Base-by-base conservation (phyloP, 2,113 vertebrate species). In the Ptychochromis oligacanthus region DNA sequence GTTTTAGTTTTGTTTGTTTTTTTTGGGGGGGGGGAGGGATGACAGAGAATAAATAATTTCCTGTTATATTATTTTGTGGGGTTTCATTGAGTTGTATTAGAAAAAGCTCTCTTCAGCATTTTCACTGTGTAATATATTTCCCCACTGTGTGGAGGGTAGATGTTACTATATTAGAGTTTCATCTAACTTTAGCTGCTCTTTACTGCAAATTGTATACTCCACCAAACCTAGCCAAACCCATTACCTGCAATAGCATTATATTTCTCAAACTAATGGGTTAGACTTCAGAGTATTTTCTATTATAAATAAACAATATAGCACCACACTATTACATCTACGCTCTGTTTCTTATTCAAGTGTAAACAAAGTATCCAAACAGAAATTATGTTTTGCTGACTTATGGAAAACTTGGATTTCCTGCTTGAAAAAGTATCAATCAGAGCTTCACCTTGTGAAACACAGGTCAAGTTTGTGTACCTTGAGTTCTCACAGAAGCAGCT, bases 61-160 rank as follows among this genome's bases (percentile, higher is more conserved):
- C 14, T 67, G 38, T 67, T 67, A 9, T 46, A 46, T 46, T 26
- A 46, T 28, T 65, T 67, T 67, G 10, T 17, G 22, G 62, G 24
- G 36, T 10, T 43, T 43, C 62, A 67, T 67, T 22, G 38, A 38
- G 38, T 67, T 67, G 43, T 67, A 67, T 67, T 67, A 67, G 38
- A 26, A 67, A 67, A 46, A 46, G 38, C 64, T 67, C 43, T 67
- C 64, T 67, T 67, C 64, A 65, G 62, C 62, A 67, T 46, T 67
- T 18, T 38, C 17, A 26, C 64, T 26, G 5, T 46, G 38, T 26
- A 67, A 11, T 46, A 46, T 18, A 46, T 46, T 67, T 6, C 64
- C 38, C 62, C 64, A 67, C 38, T 67, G 22, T 46, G 38, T 26
- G 38, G 2, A 34, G 15, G 22, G 38, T 67, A 38, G 64, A 1